phyloP scores from a whole-genome alignment of 2,888 invertebrate genomes.

The Heteromyza rotundicornis region DNA sequence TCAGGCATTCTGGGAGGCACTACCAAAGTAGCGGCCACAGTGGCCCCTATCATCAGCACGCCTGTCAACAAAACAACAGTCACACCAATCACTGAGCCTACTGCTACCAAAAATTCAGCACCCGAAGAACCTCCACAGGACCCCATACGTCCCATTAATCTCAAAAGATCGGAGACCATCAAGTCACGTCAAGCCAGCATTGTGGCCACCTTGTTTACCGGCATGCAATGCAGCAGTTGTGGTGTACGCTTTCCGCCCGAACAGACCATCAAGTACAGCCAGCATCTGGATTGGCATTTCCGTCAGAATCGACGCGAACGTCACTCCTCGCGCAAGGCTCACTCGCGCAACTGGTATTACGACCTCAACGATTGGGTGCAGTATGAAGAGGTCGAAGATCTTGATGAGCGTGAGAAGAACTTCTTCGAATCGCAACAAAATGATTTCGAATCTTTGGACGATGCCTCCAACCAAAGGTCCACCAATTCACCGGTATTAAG shows the following conservation, averaged over 20 bases:
- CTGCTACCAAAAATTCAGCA: constrained; percentile 50
- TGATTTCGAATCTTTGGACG: constrained; percentile 66
- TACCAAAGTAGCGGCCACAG: constrained; percentile 2
- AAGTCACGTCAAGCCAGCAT: constrained; percentile 77
- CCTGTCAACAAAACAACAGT: constrained; percentile 4
- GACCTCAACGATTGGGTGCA: constrained; percentile 90
- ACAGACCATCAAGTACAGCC: constrained; percentile 87
- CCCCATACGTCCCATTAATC: constrained; percentile 69
- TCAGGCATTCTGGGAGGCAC: constrained; percentile 74
- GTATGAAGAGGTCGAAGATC: constrained; percentile 91
- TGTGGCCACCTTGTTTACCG: constrained; percentile 77
- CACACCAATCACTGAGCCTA: background rate
- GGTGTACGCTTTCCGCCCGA: constrained; percentile 92
- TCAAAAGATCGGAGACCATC: constrained; percentile 74
- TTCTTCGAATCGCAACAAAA: constrained; percentile 79
- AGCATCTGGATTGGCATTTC: constrained; percentile 99
- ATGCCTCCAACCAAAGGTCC: constrained; percentile 65
- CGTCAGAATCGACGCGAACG: constrained; percentile 88
- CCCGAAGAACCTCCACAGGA: background rate
- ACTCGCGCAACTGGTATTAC: constrained; percentile 89
- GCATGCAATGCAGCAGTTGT: constrained; percentile 96
- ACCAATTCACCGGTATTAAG: constrained; percentile 70
- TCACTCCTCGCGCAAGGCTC: constrained; percentile 82
- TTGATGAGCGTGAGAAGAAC: constrained; percentile 88
- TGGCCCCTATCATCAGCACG: background rate